phyloP scores from a whole-genome alignment of 2,888 invertebrate species.

The Hypsopygia costalis region DNA sequence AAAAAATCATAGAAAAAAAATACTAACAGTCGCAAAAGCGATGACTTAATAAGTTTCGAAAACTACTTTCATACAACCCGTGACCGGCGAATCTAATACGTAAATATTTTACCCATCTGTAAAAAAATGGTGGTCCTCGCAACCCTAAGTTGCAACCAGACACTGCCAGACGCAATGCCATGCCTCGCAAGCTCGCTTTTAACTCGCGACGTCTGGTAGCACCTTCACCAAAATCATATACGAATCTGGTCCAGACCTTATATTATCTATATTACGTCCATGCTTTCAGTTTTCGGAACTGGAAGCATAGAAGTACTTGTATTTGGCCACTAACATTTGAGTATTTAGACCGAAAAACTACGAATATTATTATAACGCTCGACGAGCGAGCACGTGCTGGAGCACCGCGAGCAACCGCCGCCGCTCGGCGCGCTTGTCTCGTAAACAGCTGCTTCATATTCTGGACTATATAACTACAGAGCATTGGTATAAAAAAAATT shows the following conservation, averaged over 20 bases:
- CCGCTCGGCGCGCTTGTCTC: neutral
- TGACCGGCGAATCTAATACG: too few species aligned
- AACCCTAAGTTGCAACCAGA: too few species aligned
- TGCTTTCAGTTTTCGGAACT: constrained; percentile 6
- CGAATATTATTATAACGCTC: neutral
- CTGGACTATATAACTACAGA: constrained; percentile 48
- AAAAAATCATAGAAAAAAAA: too few species aligned
- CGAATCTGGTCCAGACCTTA: neutral
- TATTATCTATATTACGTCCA: neutral
- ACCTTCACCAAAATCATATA: neutral
- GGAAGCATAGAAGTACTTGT: constrained; percentile 17
- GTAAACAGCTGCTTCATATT: constrained; percentile 32
- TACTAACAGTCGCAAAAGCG: too few species aligned
- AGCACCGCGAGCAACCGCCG: too few species aligned
- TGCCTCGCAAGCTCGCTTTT: too few species aligned
- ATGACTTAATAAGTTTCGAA: too few species aligned
- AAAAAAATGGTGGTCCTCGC: too few species aligned
- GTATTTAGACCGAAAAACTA: constrained; percentile 28
- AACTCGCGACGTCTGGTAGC: neutral
- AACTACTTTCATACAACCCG: too few species aligned
- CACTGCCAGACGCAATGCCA: too few species aligned
- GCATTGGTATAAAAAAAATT: constrained; percentile 77
- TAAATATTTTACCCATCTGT: too few species aligned
- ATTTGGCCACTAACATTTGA: constrained; percentile 34
- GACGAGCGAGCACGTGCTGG: neutral